Evolutionary conservation across 1,140 invertebrate species (phyloP).

Genomic region (Lordiphosa mommai): DNA sequence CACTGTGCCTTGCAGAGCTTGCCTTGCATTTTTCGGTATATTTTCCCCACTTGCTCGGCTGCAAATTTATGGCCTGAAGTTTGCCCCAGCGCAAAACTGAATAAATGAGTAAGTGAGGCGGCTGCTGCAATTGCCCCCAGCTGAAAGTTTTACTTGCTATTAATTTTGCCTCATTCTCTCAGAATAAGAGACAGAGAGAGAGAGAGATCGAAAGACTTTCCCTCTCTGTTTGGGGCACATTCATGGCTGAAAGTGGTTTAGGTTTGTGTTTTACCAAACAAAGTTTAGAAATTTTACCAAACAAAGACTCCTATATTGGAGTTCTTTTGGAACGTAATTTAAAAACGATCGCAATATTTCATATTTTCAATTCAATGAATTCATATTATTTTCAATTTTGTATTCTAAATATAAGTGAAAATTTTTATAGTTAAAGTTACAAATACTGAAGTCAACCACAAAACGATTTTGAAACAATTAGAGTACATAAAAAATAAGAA

Average conservation of each 20-base stretch:
- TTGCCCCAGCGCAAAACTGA: conserved; percentile 41
- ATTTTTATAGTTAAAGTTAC: too few relatives aligned
- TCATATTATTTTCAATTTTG: too few relatives aligned
- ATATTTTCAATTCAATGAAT: too few relatives aligned
- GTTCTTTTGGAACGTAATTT: too few relatives aligned
- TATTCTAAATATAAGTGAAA: too few relatives aligned
- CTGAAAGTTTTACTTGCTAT: conserved; percentile 66
- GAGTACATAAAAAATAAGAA: too few relatives aligned
- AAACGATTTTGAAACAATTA: too few relatives aligned
- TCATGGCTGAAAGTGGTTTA: background rate
- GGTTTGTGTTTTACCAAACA: background rate
- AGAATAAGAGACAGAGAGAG: background rate
- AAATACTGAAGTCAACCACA: too few relatives aligned
- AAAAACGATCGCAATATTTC: too few relatives aligned
- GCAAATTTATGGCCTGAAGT: conserved; percentile 68
- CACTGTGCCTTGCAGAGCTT: conserved; percentile 32
- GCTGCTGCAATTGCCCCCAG: conserved; percentile 25
- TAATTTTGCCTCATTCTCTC: conserved; percentile 43
- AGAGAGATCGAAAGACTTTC: conserved; percentile 13
- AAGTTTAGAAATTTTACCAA: background rate
- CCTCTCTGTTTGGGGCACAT: conserved; percentile 5
- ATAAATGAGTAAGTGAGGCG: conserved; percentile 40
- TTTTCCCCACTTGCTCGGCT: conserved; percentile 51
- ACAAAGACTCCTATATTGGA: too few relatives aligned
- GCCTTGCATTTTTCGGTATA: conserved; percentile 68